Percentiles rank a stretch among this genome's conserved stretches.
Evolutionary conservation across 2,113 vertebrate species (phyloP).

Genomic region (Perccottus glenii): DNA sequence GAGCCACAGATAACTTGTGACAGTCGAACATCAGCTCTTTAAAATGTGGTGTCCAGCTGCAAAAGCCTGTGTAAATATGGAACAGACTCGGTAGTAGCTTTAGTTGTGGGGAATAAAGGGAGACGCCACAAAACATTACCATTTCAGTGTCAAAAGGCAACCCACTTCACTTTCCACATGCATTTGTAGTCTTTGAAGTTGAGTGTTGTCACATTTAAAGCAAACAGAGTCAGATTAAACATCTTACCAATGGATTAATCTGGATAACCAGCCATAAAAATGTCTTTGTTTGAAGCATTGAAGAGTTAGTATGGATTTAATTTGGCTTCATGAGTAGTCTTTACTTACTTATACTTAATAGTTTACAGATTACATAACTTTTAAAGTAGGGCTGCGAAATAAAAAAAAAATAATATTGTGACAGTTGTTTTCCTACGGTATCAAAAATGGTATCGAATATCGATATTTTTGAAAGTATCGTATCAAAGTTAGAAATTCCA

Average conservation of each 20-base stretch:
- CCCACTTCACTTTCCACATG: not conserved
- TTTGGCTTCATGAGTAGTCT: too few relatives aligned
- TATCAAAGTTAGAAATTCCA: too few relatives aligned
- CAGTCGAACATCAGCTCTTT: constrained; percentile 1
- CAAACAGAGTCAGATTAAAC: not conserved
- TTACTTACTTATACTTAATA: too few relatives aligned
- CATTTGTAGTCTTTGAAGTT: not conserved
- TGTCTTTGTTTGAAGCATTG: not conserved
- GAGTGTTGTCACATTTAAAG: not conserved
- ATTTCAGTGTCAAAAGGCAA: not conserved
- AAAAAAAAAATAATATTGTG: too few relatives aligned
- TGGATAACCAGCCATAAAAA: too few relatives aligned
- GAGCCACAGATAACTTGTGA: constrained; percentile 9
- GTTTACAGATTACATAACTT: too few relatives aligned
- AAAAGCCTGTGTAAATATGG: constrained; percentile 16
- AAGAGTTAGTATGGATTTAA: not conserved
- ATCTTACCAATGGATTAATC: not conserved
- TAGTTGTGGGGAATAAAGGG: not conserved
- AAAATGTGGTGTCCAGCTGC: constrained; percentile 33
- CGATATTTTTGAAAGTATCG: too few relatives aligned
- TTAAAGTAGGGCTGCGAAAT: too few relatives aligned
- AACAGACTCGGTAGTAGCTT: constrained; percentile 7
- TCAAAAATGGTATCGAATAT: too few relatives aligned
- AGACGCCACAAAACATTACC: not conserved
- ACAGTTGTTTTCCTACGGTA: too few relatives aligned